Base-by-base conservation (phyloP, 2,797 vertebrate genomes). In the Helarctos malayanus region DNA sequence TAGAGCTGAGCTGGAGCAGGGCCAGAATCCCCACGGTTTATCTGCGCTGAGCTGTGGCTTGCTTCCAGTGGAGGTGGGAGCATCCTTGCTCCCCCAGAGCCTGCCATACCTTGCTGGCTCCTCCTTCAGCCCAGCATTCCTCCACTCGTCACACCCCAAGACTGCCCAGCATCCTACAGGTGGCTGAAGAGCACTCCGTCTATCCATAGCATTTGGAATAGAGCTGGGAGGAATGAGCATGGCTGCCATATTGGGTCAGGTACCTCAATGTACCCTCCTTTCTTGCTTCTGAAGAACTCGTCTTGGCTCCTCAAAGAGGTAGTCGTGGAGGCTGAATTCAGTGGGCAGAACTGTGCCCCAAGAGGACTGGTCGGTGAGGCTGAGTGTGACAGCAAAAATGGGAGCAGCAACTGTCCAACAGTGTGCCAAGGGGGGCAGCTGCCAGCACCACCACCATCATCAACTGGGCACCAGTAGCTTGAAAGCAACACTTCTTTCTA, bases 371-470 rank as follows among this genome's bases (percentile, higher is more conserved):
- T 13, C 7, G 15, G 21, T 49, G 45, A 78, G 23, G 38, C 45
- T 9, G 1, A 29, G 19, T 12, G 18, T 23, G 73, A 54, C 15
- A 27, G 27, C 38, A 80, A 56, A 35, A 8, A 2, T 1, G 5
- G 27, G 12, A 78, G 52, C 29, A 61, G 27, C 16, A 5, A 47
- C n/a, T n/a, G 7, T n/a, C 86, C 27, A 15, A 4, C 8, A 4
- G 63, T 4, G 12, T 23, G 5, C 7, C 29, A 2, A 32, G 32
- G 29, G 29, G 59, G 18, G 3, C 52, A 29, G 27, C 0, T 0
- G 21, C 49, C 41, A 41, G 41, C 41, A 16, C 54, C 25, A 1
- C 1, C 0, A 0, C 21, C 4, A 9, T 2, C 0, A 0, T 45
- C 21, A 29, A 47, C 29, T 12, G 35, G 63, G 12, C 0, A 0